Percentiles rank a stretch among this genome's conserved stretches.
Conservation (phyloP, 1,140 invertebrate genomes). For the Bathynomus jamesi region DNA sequence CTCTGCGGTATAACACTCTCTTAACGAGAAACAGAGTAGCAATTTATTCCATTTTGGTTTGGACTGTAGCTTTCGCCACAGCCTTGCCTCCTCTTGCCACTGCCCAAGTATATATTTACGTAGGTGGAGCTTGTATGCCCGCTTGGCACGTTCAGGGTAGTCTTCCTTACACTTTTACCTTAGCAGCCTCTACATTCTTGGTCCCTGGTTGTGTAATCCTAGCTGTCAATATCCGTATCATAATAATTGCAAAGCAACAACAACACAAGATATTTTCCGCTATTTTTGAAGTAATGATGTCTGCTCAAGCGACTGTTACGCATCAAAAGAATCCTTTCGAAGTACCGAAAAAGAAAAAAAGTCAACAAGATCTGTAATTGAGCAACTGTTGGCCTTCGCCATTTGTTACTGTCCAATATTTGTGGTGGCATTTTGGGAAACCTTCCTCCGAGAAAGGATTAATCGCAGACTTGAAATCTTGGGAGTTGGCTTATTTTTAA, state of each 20-base stretch:
- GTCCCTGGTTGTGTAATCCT: conserved; percentile 37
- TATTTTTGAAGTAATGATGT: conserved; percentile 40
- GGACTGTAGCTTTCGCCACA: conserved; percentile 42
- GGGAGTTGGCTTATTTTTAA: conserved; percentile 53
- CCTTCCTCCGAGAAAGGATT: conserved; percentile 38
- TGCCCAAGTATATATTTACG: conserved; percentile 19
- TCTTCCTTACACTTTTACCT: conserved; percentile 27
- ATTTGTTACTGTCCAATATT: conserved; percentile 44
- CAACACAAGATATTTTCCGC: conserved; percentile 40
- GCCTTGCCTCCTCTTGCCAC: conserved; percentile 18
- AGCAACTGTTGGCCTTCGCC: conserved; percentile 36
- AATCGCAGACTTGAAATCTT: conserved; percentile 52
- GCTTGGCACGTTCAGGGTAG: conserved; percentile 10
- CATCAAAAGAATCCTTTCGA: conserved; percentile 39
- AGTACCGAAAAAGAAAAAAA: conserved; percentile 37
- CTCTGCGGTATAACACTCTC: conserved; percentile 57
- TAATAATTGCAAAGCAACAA: conserved; percentile 39
- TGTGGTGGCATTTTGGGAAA: conserved; percentile 60
- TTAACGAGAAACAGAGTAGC: conserved; percentile 46
- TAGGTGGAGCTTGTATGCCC: conserved; percentile 30
- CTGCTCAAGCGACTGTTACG: conserved; percentile 39
- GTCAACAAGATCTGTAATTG: conserved; percentile 38
- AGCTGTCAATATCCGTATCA: conserved; percentile 37
- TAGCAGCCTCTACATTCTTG: conserved; percentile 26
- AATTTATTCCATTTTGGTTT: conserved; percentile 20